Base-by-base conservation (phyloP, 2,797 vertebrate species). In the Dipus sagitta region DNA sequence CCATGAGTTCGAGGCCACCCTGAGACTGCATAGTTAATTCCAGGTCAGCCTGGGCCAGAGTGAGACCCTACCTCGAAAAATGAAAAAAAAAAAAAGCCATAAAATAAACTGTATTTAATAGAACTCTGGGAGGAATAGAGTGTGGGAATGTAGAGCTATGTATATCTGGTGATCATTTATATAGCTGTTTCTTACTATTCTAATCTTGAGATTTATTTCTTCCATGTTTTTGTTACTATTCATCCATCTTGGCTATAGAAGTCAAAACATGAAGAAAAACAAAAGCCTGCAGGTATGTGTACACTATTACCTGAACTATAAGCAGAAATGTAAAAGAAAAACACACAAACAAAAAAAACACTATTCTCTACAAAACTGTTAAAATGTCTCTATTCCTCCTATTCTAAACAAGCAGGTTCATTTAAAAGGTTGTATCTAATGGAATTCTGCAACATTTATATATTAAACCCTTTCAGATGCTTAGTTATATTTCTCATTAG, bases 401-500 rank as follows among this genome's bases (percentile, higher is more conserved):
- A 42, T 58, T 86, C 52, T 91, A 81, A 65, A 14, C 24, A 32
- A 0, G 20, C 30, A 74, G 32, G 34, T 20, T 78, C 94, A 42
- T 89, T 62, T 30, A 20, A 11, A 12, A 20, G 26, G 60, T 88
- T 75, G 20, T 30, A 1, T 42, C 34, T 54, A 83, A 64, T 4
- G 34, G 9, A 18, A 76, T 83, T 88, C 75, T 60, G 47, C 21
- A 94, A 52, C 2, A 67, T 2, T 74, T 32, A 70, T 81, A 30
- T 65, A 7, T 82, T n/a, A 74, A 90, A 70, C 52, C 30, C 58
- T 34, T 71, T 75, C 74, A 92, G 2, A 26, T 75, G n/a, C 90
- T 78, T 82, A 78, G 94, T 91, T 13, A 5, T 5, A 17, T 92
- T 80, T 86, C 77, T 81, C 38, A 86, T 70, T 89, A 77, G 68